Conservation (phyloP, 1,140 invertebrate species). For the Pseudomyrmex sp. region DNA sequence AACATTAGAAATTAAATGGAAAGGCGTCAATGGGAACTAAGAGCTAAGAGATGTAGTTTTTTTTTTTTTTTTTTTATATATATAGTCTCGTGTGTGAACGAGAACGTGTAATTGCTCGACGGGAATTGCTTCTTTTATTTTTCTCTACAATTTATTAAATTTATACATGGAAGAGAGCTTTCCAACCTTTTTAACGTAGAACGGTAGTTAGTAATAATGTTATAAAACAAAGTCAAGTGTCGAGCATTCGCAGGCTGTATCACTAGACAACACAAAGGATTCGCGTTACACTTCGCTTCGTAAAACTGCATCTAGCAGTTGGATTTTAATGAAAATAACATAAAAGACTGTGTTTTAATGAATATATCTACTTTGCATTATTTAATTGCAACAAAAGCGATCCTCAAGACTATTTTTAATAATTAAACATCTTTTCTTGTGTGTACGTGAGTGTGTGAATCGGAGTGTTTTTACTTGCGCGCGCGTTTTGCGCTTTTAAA, state of each 20-base stretch:
- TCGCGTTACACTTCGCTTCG: neutral
- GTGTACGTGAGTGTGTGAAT: neutral
- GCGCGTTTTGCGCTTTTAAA: too few relatives aligned
- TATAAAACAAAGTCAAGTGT: constrained; percentile 10
- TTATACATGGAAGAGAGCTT: neutral
- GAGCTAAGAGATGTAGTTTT: neutral
- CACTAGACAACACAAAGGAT: constrained; percentile 15
- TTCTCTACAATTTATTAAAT: neutral
- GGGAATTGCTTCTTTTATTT: too few relatives aligned
- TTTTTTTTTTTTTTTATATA: too few relatives aligned
- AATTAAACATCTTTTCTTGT: neutral
- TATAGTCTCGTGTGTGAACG: too few relatives aligned
- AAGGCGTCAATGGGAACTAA: neutral
- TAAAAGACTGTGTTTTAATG: constrained; percentile 7
- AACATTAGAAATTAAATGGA: neutral
- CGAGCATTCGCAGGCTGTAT: constrained; percentile 3
- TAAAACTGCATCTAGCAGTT: constrained; percentile 31
- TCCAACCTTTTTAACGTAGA: neutral
- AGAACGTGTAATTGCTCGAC: too few relatives aligned
- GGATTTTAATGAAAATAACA: constrained; percentile 26
- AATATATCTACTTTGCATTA: constrained; percentile 11
- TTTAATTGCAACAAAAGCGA: constrained; percentile 27
- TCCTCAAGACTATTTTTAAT: neutral
- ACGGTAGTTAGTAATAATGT: constrained; percentile 13
- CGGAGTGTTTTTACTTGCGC: neutral